Conservation (phyloP, 2,888 invertebrate genomes). For the Ophraella communa region DNA sequence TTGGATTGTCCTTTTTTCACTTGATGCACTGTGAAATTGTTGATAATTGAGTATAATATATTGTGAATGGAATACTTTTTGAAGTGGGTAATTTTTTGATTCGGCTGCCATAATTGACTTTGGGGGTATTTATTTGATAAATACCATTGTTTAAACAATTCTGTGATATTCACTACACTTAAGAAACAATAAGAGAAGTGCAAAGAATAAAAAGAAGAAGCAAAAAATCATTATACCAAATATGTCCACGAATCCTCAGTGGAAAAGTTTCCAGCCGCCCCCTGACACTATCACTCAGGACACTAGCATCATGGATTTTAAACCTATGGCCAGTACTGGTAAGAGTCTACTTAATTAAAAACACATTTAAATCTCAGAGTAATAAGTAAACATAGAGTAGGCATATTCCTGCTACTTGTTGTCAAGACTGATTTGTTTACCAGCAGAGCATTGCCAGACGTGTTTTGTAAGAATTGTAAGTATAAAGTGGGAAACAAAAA, state of each 20-base stretch:
- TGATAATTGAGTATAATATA: constrained; percentile 38
- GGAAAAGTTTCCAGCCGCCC: constrained; percentile 91
- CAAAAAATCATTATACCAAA: constrained; percentile 50
- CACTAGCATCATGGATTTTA: constrained; percentile 81
- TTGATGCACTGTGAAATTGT: constrained; percentile 47
- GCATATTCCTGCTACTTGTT: no score
- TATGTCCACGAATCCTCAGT: constrained; percentile 87
- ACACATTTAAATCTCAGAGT: no score
- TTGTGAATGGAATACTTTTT: constrained; percentile 46
- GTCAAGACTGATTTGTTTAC: no score
- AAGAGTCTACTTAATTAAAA: constrained; percentile 46
- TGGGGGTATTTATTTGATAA: constrained; percentile 50
- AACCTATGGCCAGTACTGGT: constrained; percentile 70
- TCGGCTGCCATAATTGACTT: constrained; percentile 55
- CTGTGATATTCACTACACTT: constrained; percentile 68
- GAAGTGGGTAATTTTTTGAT: constrained; percentile 46
- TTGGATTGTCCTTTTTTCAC: constrained; percentile 43
- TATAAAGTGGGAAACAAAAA: no score
- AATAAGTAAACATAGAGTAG: no score
- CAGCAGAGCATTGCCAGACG: no score
- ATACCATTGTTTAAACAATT: constrained; percentile 62
- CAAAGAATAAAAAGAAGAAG: constrained; percentile 53
- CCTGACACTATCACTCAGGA: constrained; percentile 80
- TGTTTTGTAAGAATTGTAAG: no score
- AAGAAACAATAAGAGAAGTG: constrained; percentile 56